Conservation (phyloP, 2,797 vertebrate species). For the Antennarius maculatus region DNA sequence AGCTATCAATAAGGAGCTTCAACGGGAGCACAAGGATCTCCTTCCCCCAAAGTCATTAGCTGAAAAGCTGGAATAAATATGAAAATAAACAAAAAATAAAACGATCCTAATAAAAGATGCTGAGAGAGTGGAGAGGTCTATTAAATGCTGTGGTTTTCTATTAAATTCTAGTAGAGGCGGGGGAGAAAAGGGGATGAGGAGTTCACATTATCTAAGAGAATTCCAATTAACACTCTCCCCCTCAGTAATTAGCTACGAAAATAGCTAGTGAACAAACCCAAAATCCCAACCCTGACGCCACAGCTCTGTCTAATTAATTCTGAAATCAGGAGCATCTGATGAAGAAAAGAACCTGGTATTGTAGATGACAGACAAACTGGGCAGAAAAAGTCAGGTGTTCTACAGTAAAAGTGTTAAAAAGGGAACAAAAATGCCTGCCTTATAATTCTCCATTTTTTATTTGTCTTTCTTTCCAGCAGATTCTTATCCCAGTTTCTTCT, state of each 20-base stretch:
- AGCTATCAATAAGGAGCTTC: constrained; percentile 21
- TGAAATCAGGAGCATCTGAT: constrained; percentile 70
- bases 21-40: constrained; percentile 35
- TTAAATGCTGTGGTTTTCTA: constrained; percentile 67
- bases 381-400: constrained; percentile 18
- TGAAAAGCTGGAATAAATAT: constrained; percentile 51
- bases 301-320: constrained; percentile 73
- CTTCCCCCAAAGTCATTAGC: constrained; percentile 31
- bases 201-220: constrained; percentile 80
- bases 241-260: constrained; percentile 90
- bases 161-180: constrained; percentile 57
- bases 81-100: constrained; percentile 23
- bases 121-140: constrained; percentile 46
- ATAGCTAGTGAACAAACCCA: constrained; percentile 78
- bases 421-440: neutral
- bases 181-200: constrained; percentile 68
- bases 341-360: constrained; percentile 52
- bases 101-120: constrained; percentile 1
- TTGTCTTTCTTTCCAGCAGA: neutral
- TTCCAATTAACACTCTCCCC: constrained; percentile 93
- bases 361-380: constrained; percentile 56
- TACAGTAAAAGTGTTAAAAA: constrained; percentile 4
- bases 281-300: constrained; percentile 73
- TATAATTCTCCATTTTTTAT: constrained; percentile 5
- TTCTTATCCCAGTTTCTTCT: constrained; percentile 15